Conservation (phyloP, 1,140 invertebrate species). For the Anoplophora glabripennis region DNA sequence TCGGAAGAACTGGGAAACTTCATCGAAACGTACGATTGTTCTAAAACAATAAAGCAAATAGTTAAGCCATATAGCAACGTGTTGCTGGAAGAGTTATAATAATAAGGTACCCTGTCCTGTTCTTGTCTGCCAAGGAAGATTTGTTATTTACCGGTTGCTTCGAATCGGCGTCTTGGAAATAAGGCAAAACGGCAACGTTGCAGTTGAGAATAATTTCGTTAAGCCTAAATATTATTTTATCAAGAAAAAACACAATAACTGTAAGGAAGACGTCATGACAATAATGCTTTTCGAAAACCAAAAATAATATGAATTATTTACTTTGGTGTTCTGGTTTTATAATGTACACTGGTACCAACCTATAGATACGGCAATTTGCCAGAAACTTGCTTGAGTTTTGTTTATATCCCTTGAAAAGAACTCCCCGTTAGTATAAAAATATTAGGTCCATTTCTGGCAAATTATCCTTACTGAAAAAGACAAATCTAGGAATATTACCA, state of each 20-base stretch:
- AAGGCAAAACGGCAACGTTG: conserved; percentile 35
- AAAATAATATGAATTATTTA: background rate
- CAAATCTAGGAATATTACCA: too few relatives aligned
- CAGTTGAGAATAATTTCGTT: conserved; percentile 32
- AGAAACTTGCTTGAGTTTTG: too few relatives aligned
- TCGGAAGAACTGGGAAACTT: background rate
- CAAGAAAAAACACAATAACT: conserved; percentile 35
- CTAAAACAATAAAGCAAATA: background rate
- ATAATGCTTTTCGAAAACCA: too few relatives aligned
- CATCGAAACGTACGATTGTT: background rate
- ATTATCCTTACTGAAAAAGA: too few relatives aligned
- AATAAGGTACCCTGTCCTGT: too few relatives aligned
- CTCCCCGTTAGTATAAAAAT: conserved; percentile 1
- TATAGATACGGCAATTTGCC: too few relatives aligned
- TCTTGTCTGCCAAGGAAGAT: too few relatives aligned
- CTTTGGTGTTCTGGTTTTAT: conserved; percentile 27
- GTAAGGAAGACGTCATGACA: conserved; percentile 28
- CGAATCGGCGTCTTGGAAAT: too few relatives aligned
- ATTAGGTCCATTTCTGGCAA: too few relatives aligned
- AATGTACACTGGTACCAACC: background rate
- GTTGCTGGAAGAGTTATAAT: background rate
- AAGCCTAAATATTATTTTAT: conserved; percentile 27
- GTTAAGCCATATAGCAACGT: background rate
- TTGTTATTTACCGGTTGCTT: too few relatives aligned
- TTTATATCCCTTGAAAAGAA: background rate